phyloP scores from a whole-genome alignment of 2,113 vertebrate species.

The Sinocyclocheilus maitianheensis region DNA sequence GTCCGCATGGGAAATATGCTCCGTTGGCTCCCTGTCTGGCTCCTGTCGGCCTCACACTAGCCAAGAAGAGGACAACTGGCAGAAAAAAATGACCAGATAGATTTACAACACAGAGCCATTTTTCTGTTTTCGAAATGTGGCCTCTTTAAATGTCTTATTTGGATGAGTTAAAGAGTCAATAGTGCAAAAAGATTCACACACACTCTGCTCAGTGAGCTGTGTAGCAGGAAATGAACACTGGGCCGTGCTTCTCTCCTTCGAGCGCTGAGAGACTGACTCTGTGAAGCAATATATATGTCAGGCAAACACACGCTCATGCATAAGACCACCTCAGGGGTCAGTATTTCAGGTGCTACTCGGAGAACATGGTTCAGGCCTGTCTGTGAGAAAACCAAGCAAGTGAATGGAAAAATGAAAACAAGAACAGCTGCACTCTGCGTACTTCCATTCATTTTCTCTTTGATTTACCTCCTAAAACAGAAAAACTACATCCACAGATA shows the following conservation, averaged over 20 bases:
- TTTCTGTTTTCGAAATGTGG: neutral
- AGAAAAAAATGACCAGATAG: conserved; percentile 33
- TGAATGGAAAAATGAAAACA: conserved; percentile 36
- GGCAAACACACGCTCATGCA: conserved; percentile 35
- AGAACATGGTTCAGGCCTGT: conserved; percentile 49
- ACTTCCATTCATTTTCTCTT: conserved; percentile 24
- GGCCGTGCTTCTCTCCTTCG: conserved; percentile 47
- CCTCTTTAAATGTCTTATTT: conserved; percentile 33
- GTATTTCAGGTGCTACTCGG: conserved; percentile 56
- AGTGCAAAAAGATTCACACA: conserved; percentile 45
- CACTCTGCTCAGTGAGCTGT: conserved; percentile 42
- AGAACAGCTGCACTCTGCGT: conserved; percentile 15
- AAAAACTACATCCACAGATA: conserved; percentile 29
- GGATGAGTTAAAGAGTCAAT: conserved; percentile 53
- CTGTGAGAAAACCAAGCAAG: conserved; percentile 10
- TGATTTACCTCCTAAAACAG: conserved; percentile 43
- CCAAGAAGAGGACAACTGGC: conserved; percentile 48
- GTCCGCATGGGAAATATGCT: conserved; percentile 44
- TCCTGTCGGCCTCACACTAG: conserved; percentile 20
- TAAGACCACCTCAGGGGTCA: conserved; percentile 56
- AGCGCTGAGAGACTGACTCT: conserved; percentile 66
- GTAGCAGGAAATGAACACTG: conserved; percentile 57
- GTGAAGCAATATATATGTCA: conserved; percentile 60
- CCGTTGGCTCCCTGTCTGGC: conserved; percentile 29
- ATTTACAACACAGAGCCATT: conserved; percentile 46